Base-by-base conservation (phyloP, 2,797 vertebrate species). In the Hippopotamyrus pictus region DNA sequence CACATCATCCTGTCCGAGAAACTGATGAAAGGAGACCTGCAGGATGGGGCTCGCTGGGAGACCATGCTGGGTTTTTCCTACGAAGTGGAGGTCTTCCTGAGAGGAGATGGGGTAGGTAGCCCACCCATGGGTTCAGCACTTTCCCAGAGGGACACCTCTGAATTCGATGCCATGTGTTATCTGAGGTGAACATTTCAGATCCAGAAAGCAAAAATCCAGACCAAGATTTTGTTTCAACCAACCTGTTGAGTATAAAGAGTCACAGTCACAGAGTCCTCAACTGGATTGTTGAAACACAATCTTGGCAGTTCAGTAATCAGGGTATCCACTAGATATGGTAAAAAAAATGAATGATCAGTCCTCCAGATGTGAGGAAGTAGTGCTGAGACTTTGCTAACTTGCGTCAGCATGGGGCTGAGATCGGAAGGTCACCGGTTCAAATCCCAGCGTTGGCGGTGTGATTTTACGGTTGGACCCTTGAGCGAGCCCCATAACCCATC, bases 41-140 rank as follows among this genome's bases (percentile, higher is more conserved):
- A 94, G 93, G 91, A 94, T 0, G 98, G 98, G 87, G 96, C 97
- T 91, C 97, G 97, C 93, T 96, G 95, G 83, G 93, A 95, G 84
- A 97, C 97, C 8, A 95, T 99, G 97, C 94, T 99, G 0, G 98
- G 98, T 0, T 95, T 95, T 90, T 96, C 97, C 90, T 97, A 95
- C 92, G 96, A 95, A 91, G 91, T 99, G 0, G 94, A 96, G 33
- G 95, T 99, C 94, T 97, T 96, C 89, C 92, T 95, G 9, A 96
- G 92, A 46, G 89, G 95, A 0, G 93, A 91, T 65, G 96, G 98
- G 96, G 98, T 97, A 93, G 1, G 92, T 69, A 29, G 19, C n/a
- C 41, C n/a, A 46, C 25, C n/a, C 5, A 2, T 48, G 33, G 33
- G 33, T 37, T 76, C 33, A 41, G 12, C 33, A 76, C 33, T 41